Evolutionary conservation across 2,797 vertebrate genomes (phyloP), one percentile per base, ranked within the genome.

Genomic region (Propithecus deckenii): DNA sequence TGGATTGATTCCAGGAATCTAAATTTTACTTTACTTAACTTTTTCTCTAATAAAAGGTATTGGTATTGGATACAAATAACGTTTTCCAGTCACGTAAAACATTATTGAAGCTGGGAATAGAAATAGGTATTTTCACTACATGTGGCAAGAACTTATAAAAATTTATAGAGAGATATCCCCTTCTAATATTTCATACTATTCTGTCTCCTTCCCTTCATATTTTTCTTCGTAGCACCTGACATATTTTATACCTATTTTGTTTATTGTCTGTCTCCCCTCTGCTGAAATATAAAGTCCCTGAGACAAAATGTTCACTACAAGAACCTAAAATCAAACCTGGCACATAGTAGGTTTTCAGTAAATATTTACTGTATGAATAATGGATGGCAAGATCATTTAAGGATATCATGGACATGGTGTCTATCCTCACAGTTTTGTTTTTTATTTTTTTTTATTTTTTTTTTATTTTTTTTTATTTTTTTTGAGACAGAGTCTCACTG

Each of bases 81-180:
- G 74, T 78, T 91, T 96, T 63, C 81, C 87, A 72, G 71, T 65
- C 55, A 76, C 28, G 32, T 75, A 67, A 87, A 90, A 81, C 2
- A 14, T 95, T 71, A 86, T 38, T 87, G 41, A 96, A 76, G 18
- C 86, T 93, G 63, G 18, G 12, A 89, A 61, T 96, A 67, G 91
- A 90, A 92, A 84, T 61, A 72, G 46, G 10, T 48, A n/a, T 90
- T 96, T 95, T 95, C 55, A 78, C 46, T 83, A 8, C 9, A 9
- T 76, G 28, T 91, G 52, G 61, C 23, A 41, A 76, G 30, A 97
- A 69, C 76, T 89, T 0, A n/a, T 81, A 86, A 93, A 91, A 87
- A 55, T 81, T 52, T 87, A 57, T 65, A 57, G n/a, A 57, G 32
- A 80, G 4, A 38, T 7, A 30, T 67, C 48, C 48, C 10, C 50